A percentile compares a stretch with the other conserved stretches of the same genome.
Conservation (phyloP, 2,888 invertebrate genomes). For the Ischnus inquisitorius region DNA sequence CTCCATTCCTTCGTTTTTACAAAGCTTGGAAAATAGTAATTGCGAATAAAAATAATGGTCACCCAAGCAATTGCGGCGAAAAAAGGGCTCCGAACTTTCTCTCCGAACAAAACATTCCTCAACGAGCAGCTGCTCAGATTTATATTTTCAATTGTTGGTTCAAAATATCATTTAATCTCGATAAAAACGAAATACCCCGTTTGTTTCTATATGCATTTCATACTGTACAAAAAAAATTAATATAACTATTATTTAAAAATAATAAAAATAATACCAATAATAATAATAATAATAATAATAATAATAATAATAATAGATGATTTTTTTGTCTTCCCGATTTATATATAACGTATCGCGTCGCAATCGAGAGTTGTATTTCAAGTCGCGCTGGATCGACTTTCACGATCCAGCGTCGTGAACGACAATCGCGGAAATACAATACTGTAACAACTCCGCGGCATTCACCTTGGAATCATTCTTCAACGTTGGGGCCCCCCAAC, state of each 20-base stretch:
- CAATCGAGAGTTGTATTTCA: neutral
- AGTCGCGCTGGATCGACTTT: constrained; percentile 10
- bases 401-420: constrained; percentile 4
- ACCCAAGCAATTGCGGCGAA: neutral
- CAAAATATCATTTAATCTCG: no score
- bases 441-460: constrained; percentile 1
- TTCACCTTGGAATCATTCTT: constrained; percentile 29
- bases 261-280: no score
- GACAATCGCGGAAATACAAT: constrained; percentile 17
- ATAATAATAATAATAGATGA: no score
- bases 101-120: constrained; percentile 1
- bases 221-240: no score
- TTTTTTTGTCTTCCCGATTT: no score
- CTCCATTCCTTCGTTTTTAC: constrained; percentile 5
- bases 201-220: no score
- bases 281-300: no score
- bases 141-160: no score
- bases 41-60: neutral
- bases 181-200: no score
- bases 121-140: no score
- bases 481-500: neutral
- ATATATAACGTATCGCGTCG: no score
- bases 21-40: constrained; percentile 3
- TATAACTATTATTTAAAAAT: no score
- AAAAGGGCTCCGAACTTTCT: neutral